These are phyloP conservation scores for Oreochromis tanganicae DNA, from an alignment of 2,113 vertebrate genomes.

Conservation along the genomic window DNA sequence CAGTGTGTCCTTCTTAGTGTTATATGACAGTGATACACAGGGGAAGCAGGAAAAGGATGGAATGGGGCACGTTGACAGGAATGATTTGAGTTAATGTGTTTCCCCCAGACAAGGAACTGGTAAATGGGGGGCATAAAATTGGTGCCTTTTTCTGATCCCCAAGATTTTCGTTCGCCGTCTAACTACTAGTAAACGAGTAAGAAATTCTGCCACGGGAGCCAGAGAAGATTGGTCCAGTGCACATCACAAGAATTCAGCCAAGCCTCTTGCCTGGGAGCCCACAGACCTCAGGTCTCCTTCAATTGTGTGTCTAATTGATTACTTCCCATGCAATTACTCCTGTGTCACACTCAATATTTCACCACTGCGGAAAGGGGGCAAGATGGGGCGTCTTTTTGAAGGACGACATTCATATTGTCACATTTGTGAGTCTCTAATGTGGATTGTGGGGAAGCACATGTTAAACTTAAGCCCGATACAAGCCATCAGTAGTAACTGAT, in stretches of 20 bases:
- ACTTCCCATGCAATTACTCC: constrained; percentile 77
- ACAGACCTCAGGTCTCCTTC: constrained; percentile 72
- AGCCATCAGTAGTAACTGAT: constrained; percentile 28
- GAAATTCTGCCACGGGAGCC: constrained; percentile 33
- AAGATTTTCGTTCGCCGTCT: not conserved
- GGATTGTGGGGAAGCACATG: constrained; percentile 41
- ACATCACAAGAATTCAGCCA: constrained; percentile 58
- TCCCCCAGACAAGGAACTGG: not conserved
- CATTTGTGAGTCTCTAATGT: constrained; percentile 60
- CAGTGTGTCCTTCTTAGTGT: constrained; percentile 7
- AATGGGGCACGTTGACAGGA: constrained; percentile 27
- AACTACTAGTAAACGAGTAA: constrained; percentile 23
- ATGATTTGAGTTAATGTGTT: constrained; percentile 5
- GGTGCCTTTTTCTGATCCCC: constrained; percentile 12
- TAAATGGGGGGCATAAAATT: constrained; percentile 15
- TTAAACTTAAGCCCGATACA: constrained; percentile 52
- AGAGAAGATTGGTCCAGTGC: constrained; percentile 52
- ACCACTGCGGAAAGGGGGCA: constrained; percentile 55
- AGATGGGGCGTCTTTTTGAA: constrained; percentile 61
- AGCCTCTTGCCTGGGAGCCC: constrained; percentile 60
- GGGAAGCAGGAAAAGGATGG: not conserved
- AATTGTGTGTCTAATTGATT: constrained; percentile 78
- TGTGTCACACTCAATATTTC: constrained; percentile 79
- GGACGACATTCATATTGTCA: constrained; percentile 67
- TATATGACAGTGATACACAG: not conserved